Percentiles rank a stretch among this genome's conserved stretches.
These are phyloP conservation scores for Apodemia mormo DNA, from an alignment of 2,888 invertebrate genomes.

Conservation along the genomic window DNA sequence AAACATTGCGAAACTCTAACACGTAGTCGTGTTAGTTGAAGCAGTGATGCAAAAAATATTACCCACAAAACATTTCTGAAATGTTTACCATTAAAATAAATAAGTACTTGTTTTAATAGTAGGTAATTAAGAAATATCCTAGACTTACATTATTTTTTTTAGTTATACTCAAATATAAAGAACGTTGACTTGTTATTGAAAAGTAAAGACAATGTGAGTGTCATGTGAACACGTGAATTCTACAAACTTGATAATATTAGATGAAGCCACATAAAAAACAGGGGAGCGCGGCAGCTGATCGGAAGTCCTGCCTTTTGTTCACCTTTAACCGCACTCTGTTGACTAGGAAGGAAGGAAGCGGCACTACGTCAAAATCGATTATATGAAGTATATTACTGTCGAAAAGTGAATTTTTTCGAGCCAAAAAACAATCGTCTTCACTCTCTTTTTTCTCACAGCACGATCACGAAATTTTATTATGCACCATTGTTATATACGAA, in stretches of 20 bases:
- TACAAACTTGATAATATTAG: conserved; percentile 64
- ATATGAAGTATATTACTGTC: conserved; percentile 1
- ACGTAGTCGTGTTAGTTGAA: too few relatives aligned
- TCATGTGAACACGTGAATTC: conserved; percentile 41
- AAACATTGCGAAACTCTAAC: too few relatives aligned
- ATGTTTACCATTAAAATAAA: too few relatives aligned
- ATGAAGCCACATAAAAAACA: conserved; percentile 72
- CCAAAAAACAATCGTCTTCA: conserved; percentile 19
- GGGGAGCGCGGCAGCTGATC: conserved; percentile 78
- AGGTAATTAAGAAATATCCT: too few relatives aligned
- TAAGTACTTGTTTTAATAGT: too few relatives aligned
- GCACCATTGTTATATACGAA: conserved; percentile 63
- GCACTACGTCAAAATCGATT: conserved; percentile 21
- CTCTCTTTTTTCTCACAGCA: conserved; percentile 29
- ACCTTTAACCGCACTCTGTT: conserved; percentile 62
- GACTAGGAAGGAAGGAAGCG: conserved; percentile 66
- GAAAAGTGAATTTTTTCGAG: conserved; percentile 5
- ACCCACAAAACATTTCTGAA: too few relatives aligned
- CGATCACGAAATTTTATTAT: conserved; percentile 54
- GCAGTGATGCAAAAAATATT: too few relatives aligned
- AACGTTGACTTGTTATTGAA: background rate
- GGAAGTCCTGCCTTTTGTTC: conserved; percentile 80
- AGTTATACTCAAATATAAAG: background rate
- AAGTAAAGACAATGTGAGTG: background rate
- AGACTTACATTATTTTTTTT: too few relatives aligned